These are phyloP conservation scores for Stramonita haemastoma DNA, from an alignment of 2,888 invertebrate genomes.

Conservation along the genomic window DNA sequence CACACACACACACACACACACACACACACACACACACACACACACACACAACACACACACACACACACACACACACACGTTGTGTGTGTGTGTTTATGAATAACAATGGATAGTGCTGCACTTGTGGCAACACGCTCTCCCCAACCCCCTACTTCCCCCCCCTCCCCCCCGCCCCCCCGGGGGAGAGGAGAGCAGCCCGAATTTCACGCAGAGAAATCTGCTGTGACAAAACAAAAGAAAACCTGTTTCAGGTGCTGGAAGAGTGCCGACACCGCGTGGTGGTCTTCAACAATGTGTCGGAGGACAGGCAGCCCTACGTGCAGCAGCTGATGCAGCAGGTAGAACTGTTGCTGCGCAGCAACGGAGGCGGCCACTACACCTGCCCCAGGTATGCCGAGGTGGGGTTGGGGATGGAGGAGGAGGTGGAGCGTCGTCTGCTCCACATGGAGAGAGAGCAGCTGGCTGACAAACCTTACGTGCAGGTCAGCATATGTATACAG, in stretches of 20 bases:
- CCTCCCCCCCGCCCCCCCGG: too few relatives aligned
- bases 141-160: too few relatives aligned
- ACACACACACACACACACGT: too few relatives aligned
- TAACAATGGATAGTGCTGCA: too few relatives aligned
- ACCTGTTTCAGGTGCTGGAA: not conserved
- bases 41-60: too few relatives aligned
- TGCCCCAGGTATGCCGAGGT: conserved; percentile 24
- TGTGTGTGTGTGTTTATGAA: too few relatives aligned
- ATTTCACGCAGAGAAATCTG: too few relatives aligned
- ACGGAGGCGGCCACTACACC: conserved; percentile 18
- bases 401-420: conserved; percentile 19
- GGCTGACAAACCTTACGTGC: not conserved
- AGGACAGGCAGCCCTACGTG: conserved; percentile 28
- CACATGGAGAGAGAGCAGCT: conserved; percentile 13
- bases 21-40: too few relatives aligned
- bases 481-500: not conserved
- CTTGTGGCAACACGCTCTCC: too few relatives aligned
- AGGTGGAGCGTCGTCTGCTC: not conserved
- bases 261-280: conserved; percentile 13
- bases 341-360: not conserved
- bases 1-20: too few relatives aligned
- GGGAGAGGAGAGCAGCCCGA: too few relatives aligned
- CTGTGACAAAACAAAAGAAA: too few relatives aligned
- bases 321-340: not conserved
- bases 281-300: conserved; percentile 25